Base-by-base conservation (phyloP, 2,888 invertebrate genomes). In the Plutella xylostella region DNA sequence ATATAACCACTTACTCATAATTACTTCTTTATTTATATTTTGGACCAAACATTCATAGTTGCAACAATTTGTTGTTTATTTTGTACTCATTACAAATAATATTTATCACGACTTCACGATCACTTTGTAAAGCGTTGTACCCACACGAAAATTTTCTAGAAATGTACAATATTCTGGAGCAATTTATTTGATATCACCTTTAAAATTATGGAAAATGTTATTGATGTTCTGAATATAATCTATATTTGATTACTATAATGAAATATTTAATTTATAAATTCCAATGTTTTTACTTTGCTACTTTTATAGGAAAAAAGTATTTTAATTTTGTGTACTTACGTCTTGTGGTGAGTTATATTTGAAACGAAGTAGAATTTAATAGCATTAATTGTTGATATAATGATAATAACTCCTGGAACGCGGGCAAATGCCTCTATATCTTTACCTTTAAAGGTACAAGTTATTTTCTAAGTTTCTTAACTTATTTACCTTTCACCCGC, bases 261-360 rank as follows among this genome's bases (percentile, higher is more conserved):
- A 15, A 31, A 12, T 31, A 15, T 33, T n/a, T 12, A 37, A 20
- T 37, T 11, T 25, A 25, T 11, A 15, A 7, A 15, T 15, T 25
- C 12, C 17, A 17, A 25, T 11, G 9, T 25, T 15, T 39, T 25
- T 4, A 25, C 25, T 39, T 39, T 25, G 25, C 39, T 25, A 22
- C 25, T 39, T 39, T 39, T 39, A 39, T 25, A 25, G 22, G 52
- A 54, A 51, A 50, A 50, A 55, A 53, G 56, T 55, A 38, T 47
- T 51, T 49, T 56, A 57, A 55, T 51, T 61, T 53, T 58, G 46
- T 51, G 51, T 45, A 55, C 57, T 57, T 53, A 60, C 56, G 57
- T 22, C 21, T 17, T 25, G 60, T 63, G 58, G 63, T 68, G 63
- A 69, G 66, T 58, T 63, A 60, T 61, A 63, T 61, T 60, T 67